These are phyloP conservation scores for Drosophila ustulata DNA, from an alignment of 2,888 invertebrate species.

Conservation along the genomic window DNA sequence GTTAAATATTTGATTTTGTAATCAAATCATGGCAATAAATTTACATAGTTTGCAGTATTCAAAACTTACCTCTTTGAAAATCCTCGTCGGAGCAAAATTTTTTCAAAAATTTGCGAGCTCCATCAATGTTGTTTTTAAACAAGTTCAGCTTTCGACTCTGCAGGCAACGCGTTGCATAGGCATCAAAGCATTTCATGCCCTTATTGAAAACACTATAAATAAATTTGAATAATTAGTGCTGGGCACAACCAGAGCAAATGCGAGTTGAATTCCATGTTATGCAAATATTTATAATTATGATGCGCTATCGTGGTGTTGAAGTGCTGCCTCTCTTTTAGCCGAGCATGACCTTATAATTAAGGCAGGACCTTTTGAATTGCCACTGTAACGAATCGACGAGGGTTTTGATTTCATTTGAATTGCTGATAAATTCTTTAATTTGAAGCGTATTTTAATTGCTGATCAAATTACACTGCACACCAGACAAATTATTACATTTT, in stretches of 20 bases:
- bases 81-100: slow-evolving; percentile 82
- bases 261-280: slow-evolving; percentile 1
- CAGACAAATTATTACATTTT: slow-evolving; percentile 2
- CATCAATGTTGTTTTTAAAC: slow-evolving; percentile 83
- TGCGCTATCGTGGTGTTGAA: slow-evolving; percentile 1
- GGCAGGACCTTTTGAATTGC: background rate
- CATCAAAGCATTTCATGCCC: slow-evolving; percentile 84
- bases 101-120: slow-evolving; percentile 82
- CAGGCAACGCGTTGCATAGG: slow-evolving; percentile 82
- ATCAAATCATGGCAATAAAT: background rate
- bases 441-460: slow-evolving; percentile 37
- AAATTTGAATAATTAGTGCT: slow-evolving; percentile 18
- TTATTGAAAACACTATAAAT: slow-evolving; percentile 82
- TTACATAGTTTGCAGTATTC: background rate
- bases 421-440: background rate
- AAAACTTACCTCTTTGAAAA: slow-evolving; percentile 82
- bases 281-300: slow-evolving; percentile 6
- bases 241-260: background rate
- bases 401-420: slow-evolving; percentile 15
- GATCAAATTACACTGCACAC: slow-evolving; percentile 28
- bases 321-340: background rate
- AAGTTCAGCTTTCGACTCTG: slow-evolving; percentile 73
- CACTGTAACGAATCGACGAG: background rate
- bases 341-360: slow-evolving; percentile 1
- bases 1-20: background rate